Base-by-base conservation (phyloP, 2,888 invertebrate species). In the Ectemnius continuus region DNA sequence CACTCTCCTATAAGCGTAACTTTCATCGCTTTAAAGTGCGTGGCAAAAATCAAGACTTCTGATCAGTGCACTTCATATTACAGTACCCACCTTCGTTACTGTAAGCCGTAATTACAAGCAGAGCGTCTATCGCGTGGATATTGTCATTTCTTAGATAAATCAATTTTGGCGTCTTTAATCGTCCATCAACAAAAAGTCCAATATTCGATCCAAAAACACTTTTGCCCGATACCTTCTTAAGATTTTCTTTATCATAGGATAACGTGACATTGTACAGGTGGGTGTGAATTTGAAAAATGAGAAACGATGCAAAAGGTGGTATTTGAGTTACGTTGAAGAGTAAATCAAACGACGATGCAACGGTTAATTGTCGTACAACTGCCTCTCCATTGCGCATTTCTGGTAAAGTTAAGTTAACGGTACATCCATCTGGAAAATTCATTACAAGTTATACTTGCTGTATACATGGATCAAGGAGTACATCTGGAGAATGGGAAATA, bases 281-380 rank as follows among this genome's bases (percentile, higher is more conserved):
- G 61, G 93, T 92, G 86, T 96, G 95, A 4, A 92, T 92, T 93
- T 95, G 95, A 56, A 94, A 89, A 70, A 95, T 88, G 18, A 94
- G 90, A 85, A 94, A 95, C 1, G 91, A 91, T 46, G 93, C 88
- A 69, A 89, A 88, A 0, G 88, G 79, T 13, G 92, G 91, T 1
- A 93, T 88, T 85, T 93, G 85, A 0, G 73, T 84, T 46, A 94
- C 90, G 73, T 90, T 86, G 1, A 93, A 87, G 78, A 89, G 80
- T 20, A 92, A 81, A 13, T 73, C 80, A n/a, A 83, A 86, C 18
- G 81, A 80, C 4, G 84, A 67, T 36, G 67, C 78, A 68, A 88
- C 81, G 59, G 65, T 83, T 66, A 81, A 75, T 80, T 70, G 76
- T 58, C 78, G 71, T 48, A 83, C 85, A 73, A 89, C 90, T 57